These are phyloP conservation scores for Setipinna tenuifilis DNA, from an alignment of 2,797 vertebrate species.

Conservation along the genomic window DNA sequence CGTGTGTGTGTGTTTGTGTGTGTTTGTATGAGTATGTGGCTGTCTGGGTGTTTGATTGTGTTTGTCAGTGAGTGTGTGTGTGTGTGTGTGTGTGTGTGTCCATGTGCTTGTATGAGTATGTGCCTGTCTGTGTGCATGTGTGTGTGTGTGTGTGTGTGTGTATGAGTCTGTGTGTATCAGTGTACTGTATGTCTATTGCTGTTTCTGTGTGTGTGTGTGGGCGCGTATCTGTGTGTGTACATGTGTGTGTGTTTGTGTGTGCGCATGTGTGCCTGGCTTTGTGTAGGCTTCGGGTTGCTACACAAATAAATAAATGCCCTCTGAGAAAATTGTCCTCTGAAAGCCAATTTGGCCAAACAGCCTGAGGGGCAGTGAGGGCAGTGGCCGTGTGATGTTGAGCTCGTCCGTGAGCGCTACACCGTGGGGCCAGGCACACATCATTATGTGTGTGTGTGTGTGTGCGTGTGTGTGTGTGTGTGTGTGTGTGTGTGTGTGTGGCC, in stretches of 20 bases:
- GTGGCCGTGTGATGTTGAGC: neutral
- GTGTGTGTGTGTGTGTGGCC: too few relatives aligned
- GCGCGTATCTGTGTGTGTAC: neutral
- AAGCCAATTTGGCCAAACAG: neutral
- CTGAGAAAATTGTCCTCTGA: constrained; percentile 21
- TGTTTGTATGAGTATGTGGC: neutral
- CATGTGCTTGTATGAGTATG: constrained; percentile 8
- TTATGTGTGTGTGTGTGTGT: neutral
- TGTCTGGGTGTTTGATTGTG: neutral
- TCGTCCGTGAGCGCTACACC: too few relatives aligned
- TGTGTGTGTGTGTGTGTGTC: too few relatives aligned
- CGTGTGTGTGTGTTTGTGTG: constrained; percentile 6
- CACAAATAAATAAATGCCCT: neutral
- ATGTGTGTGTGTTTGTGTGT: neutral
- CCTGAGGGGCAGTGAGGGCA: neutral
- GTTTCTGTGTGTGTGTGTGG: too few relatives aligned
- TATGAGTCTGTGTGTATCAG: neutral
- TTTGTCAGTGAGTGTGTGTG: neutral
- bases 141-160: neutral
- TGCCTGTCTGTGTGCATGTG: constrained; percentile 20
- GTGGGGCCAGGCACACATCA: too few relatives aligned
- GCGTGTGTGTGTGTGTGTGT: too few relatives aligned
- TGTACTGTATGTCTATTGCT: neutral
- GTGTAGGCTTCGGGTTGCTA: neutral
- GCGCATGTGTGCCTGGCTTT: too few relatives aligned